phyloP scores from a whole-genome alignment of 2,888 invertebrate genomes.

The Lomographa bimaculata region DNA sequence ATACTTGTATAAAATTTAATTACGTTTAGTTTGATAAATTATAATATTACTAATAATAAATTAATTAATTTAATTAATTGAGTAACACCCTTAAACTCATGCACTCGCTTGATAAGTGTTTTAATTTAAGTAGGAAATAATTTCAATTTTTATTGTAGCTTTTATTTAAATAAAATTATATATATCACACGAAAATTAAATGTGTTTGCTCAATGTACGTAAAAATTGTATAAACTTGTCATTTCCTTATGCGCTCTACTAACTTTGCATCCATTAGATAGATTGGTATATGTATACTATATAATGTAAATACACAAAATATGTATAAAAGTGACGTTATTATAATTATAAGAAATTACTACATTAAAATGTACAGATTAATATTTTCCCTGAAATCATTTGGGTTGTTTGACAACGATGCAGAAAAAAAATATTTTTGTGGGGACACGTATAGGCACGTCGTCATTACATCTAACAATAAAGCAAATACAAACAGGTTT shows the following conservation, averaged over 20 bases:
- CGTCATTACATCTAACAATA: no score
- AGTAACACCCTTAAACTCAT: no score
- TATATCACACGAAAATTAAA: slow-evolving; percentile 9
- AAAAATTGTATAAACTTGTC: slow-evolving; percentile 10
- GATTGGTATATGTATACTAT: background rate
- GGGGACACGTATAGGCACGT: slow-evolving; percentile 5
- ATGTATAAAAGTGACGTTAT: slow-evolving; percentile 15
- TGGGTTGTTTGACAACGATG: slow-evolving; percentile 50
- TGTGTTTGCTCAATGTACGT: slow-evolving; percentile 27
- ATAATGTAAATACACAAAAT: slow-evolving; percentile 19
- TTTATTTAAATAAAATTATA: no score
- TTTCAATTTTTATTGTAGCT: no score
- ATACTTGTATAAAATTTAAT: no score
- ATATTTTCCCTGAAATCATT: slow-evolving; percentile 19
- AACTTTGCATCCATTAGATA: slow-evolving; percentile 8
- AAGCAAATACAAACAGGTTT: no score
- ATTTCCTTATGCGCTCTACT: slow-evolving; percentile 9
- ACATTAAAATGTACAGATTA: slow-evolving; percentile 18
- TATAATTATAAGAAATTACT: no score
- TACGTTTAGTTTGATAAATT: no score
- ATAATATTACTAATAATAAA: no score
- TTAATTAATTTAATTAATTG: no score
- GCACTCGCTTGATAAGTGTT: no score
- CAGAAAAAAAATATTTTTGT: slow-evolving; percentile 10
- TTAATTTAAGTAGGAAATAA: no score